Evolutionary conservation across 2,888 invertebrate species (phyloP), one percentile per base, ranked within the genome.

Genomic region (Cosmia pyralina): DNA sequence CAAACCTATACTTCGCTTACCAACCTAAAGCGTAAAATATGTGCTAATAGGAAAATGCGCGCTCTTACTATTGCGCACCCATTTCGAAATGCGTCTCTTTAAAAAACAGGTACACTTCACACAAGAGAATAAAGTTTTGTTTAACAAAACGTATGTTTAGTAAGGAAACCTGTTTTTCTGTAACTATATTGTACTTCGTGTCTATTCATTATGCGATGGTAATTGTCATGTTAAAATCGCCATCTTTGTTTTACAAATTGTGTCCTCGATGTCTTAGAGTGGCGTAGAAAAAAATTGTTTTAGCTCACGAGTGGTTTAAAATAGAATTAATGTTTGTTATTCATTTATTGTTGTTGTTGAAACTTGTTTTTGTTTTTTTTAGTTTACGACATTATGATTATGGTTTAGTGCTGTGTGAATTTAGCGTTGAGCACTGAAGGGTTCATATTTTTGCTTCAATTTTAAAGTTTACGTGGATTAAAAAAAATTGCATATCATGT

Each of bases 171-270:
- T 94, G 95, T 95, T 94, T 94, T 94, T 94, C 94, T 92, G 85
- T 84, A 86, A 87, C 89, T 81, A 91, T 93, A 94, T 94, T 95
- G 95, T 95, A 89, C 87, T 87, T 83, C 89, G 85, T 85, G 91
- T 91, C 93, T 91, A 91, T 91, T 93, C 92, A 93, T 92, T 94
- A 92, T 93, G 88, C 89, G 77, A 86, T 85, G 90, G 90, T 93
- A 91, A 95, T 95, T 95, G 95, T 95, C 88, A 95, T 95, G 94
- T 91, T 87, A 92, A 94, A 94, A 91, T 91, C 87, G 89, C 90
- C 92, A 94, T 95, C 94, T 95, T 94, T 94, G 95, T 95, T 91
- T 93, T 92, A 91, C 93, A 93, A 93, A 94, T 93, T 88, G 88
- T 89, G 94, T 89, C 93, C 93, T 93, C 93, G 92, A 94, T 94